Percentiles rank a stretch among this genome's conserved stretches.
These are phyloP conservation scores for Elaphurus davidianus DNA, from an alignment of 2,113 vertebrate species.

Conservation along the genomic window DNA sequence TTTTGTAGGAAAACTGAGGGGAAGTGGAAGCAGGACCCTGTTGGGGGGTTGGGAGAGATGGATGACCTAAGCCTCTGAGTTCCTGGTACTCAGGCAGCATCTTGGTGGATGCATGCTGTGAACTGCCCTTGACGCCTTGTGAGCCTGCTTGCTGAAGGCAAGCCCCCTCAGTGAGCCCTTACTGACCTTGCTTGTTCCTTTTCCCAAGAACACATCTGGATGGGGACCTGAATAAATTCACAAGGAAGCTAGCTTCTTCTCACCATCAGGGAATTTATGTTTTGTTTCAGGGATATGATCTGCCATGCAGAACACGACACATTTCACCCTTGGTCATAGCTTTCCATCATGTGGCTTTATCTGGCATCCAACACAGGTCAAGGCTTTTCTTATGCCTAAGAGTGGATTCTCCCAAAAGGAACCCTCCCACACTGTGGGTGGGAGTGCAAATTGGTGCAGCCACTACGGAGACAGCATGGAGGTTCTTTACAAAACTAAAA, in stretches of 20 bases:
- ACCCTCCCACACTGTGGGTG: not conserved
- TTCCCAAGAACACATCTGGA: not conserved
- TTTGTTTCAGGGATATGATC: not conserved
- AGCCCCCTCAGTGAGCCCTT: not conserved
- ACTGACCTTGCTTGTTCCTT: not conserved
- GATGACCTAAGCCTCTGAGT: not conserved
- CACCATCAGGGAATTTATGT: not conserved
- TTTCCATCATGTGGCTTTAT: not conserved
- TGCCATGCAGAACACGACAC: not conserved
- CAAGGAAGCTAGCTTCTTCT: not conserved
- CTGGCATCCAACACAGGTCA: not conserved
- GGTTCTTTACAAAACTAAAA: not conserved
- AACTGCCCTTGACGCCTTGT: not conserved
- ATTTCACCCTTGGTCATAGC: not conserved
- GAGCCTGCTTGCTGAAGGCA: not conserved
- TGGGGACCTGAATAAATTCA: not conserved
- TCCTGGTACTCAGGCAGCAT: not conserved
- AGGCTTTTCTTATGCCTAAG: not conserved
- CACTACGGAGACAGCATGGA: not conserved
- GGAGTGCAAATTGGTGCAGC: not conserved
- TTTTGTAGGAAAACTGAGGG: constrained; percentile 6
- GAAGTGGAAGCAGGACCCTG: not conserved
- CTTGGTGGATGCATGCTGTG: not conserved
- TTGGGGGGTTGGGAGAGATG: not conserved
- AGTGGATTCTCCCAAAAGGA: not conserved